Evolutionary conservation across 2,113 vertebrate genomes (phyloP).

Genomic region (Brienomyrus brachyistius): DNA sequence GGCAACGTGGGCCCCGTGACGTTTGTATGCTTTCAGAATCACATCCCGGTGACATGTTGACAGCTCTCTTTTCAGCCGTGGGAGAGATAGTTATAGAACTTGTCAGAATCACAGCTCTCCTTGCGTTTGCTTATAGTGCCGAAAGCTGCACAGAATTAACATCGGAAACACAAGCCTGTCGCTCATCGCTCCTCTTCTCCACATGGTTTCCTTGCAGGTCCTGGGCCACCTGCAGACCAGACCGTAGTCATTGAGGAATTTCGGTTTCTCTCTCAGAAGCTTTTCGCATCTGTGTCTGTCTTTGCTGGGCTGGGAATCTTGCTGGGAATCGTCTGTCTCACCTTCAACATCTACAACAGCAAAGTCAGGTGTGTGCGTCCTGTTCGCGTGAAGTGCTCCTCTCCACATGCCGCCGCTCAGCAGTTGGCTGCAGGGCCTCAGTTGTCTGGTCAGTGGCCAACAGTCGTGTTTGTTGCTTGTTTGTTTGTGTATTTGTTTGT

Average conservation of each 20-base stretch:
- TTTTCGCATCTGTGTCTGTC: conserved; percentile 83
- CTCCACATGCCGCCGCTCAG: not conserved
- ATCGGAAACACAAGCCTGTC: not conserved
- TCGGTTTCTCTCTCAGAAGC: conserved; percentile 85
- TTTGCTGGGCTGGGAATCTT: conserved; percentile 79
- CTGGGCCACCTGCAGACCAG: conserved; percentile 78
- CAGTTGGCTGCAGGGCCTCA: not conserved
- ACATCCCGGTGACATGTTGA: not conserved
- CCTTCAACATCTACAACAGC: conserved; percentile 93
- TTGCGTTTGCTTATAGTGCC: not conserved
- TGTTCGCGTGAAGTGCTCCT: not conserved
- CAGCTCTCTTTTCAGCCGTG: not conserved
- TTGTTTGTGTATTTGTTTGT: conserved; percentile 5
- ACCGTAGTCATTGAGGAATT: conserved; percentile 84
- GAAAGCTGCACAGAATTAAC: not conserved
- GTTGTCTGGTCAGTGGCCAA: not conserved
- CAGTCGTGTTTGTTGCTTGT: conserved; percentile 13
- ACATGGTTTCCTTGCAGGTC: conserved; percentile 50
- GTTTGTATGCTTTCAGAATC: not conserved
- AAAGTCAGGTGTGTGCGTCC: conserved; percentile 71
- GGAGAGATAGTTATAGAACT: not conserved
- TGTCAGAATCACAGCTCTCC: not conserved
- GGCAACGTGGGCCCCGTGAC: not conserved
- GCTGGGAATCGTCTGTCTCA: conserved; percentile 80
- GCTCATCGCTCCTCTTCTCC: not conserved